A percentile compares a stretch with the other conserved stretches of the same genome.
phyloP scores from a whole-genome alignment of 1,140 invertebrate species.

The Eurosta solidaginis region DNA sequence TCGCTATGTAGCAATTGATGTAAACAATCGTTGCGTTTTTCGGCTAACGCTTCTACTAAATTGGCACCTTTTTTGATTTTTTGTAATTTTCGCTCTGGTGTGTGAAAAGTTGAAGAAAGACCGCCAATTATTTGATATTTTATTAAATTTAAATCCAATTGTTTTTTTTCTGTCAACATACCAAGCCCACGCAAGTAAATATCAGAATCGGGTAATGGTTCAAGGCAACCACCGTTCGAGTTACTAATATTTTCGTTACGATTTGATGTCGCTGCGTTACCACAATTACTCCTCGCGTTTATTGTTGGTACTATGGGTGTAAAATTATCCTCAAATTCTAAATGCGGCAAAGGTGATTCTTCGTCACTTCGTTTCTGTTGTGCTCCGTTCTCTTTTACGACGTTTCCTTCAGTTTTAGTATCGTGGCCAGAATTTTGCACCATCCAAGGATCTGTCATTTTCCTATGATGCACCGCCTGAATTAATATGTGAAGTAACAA shows the following conservation, averaged over 20 bases:
- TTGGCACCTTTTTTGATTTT: conserved; percentile 61
- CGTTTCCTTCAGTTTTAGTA: neutral
- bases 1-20: conserved; percentile 53
- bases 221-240: neutral
- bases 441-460: conserved; percentile 39
- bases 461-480: neutral
- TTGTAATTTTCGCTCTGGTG: conserved; percentile 60
- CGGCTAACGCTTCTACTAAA: conserved; percentile 60
- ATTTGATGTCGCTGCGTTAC: neutral
- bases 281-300: neutral
- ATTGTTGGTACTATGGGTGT: conserved; percentile 38
- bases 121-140: neutral
- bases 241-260: neutral
- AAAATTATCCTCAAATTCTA: conserved; percentile 62
- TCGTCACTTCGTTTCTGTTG: neutral
- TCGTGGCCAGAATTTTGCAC: conserved; percentile 28
- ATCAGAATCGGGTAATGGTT: conserved; percentile 57
- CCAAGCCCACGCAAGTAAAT: conserved; percentile 49
- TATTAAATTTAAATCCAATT: neutral
- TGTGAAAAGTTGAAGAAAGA: neutral
- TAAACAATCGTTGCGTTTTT: conserved; percentile 61
- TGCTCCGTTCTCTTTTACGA: neutral
- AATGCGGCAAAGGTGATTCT: neutral
- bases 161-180: conserved; percentile 30
- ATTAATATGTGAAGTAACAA: too few species aligned